Evolutionary conservation across 2,113 vertebrate genomes (phyloP), one percentile per base, ranked within the genome.

Genomic region (Otolemur garnettii): DNA sequence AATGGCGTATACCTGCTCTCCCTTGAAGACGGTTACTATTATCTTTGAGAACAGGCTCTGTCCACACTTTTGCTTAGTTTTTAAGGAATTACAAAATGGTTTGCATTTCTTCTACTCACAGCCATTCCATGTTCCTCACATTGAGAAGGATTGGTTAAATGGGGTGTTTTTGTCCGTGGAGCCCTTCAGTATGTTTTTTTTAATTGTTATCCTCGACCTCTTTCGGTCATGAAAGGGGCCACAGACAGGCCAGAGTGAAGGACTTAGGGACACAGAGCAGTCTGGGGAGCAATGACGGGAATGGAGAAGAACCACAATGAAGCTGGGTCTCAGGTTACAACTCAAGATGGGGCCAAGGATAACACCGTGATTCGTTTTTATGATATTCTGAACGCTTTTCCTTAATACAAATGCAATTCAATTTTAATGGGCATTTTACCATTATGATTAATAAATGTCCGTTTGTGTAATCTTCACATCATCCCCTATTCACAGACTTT

Each of bases 401-500:
- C 89, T 87, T 75, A 94, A 53, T 28, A 62, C 50, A 62, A 50
- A 84, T 4, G 24, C 85, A 90, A 82, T 68, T 92, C 90, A 62
- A 84, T 90, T 97, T 84, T 96, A 94, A 93, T 96, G 91, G 80
- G 1, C 66, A 78, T 88, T 95, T 97, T 96, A 96, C 57, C n/a
- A n/a, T n/a, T 81, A 66, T 85, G 90, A 93, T 93, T 87, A 93
- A 95, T 95, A 95, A 98, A 96, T 78, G 75, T 96, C 90, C 81
- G 8, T 45, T 80, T 0, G 0, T 94, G 45, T 80, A 96, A 92
- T 94, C 87, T 93, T 84, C 53, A n/a, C 28, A 59, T 90, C 50
- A 68, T 69, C 53, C 8, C n/a, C 8, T 84, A 90, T 62, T 93
- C 45, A 78, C 21, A 87, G 60, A 78, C 84, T 83, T 92, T 94